phyloP scores from a whole-genome alignment of 2,797 vertebrate genomes.

The Prunella strophiata region DNA sequence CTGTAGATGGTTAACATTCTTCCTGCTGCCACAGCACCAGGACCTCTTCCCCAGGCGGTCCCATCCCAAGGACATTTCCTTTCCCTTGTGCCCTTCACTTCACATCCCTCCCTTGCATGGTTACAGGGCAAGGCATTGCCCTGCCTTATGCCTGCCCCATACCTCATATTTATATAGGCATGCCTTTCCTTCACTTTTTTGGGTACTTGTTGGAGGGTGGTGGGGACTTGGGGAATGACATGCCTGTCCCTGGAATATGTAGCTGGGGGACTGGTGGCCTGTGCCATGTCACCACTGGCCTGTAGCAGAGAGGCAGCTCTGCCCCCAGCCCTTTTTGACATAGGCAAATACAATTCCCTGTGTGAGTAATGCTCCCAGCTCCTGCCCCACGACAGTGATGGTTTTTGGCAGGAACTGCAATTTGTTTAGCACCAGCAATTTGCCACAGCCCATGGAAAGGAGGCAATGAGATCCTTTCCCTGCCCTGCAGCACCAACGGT shows the following conservation, averaged over 20 bases:
- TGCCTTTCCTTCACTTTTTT: neutral
- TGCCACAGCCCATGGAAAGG: rapidly evolving
- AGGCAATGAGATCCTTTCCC: neutral
- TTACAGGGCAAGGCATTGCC: neutral
- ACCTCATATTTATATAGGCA: neutral
- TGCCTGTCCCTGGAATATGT: neutral
- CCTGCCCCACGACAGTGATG: rapidly evolving
- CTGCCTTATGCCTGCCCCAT: neutral
- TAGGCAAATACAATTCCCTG: neutral
- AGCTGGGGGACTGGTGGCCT: neutral
- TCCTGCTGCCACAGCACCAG: rapidly evolving
- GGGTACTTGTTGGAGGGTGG: neutral
- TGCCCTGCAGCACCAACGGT: neutral
- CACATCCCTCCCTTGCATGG: neutral
- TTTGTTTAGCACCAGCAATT: neutral
- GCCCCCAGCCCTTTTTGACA: neutral
- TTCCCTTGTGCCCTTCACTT: neutral
- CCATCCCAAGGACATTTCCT: neutral
- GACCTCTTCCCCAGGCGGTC: neutral
- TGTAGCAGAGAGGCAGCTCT: rapidly evolving
- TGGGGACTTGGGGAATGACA: neutral
- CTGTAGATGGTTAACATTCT: neutral
- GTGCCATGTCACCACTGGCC: neutral
- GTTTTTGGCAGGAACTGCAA: neutral
- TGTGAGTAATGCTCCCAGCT: neutral